Evolutionary conservation across 37 sponge, comb jelly and placozoan genomes (phyloP), one percentile per base, ranked within the genome.

Genomic region (Halichondria panicea): DNA sequence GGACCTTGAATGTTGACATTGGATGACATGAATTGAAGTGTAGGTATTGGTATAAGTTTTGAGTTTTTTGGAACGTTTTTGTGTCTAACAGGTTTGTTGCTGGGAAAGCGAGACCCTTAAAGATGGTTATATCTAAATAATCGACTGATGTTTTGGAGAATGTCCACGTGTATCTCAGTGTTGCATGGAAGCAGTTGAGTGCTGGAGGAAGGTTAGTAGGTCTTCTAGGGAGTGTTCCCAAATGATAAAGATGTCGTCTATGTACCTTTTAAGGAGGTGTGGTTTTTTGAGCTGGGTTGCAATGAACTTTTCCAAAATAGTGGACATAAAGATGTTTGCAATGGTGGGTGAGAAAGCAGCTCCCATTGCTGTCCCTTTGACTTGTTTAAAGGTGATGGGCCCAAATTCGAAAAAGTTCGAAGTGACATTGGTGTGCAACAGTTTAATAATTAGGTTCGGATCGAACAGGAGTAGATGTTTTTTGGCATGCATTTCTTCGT

Each of bases 191-290:
- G 40, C 3, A 31, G 61, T 80, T 80, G 3, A 80, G n/a, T 15
- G 22, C 9, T 2, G n/a, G 0, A 12, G 70, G 0, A 25, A 80
- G 70, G 1, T 3, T 5, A n/a, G 36, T 24, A 21, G 68, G 38
- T 52, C 30, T 3, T 2, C 27, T 40, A 44, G 71, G 35, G 3
- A 13, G 1, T 69, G 3, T 4, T 73, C 66, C 74, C 73, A 81
- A 1, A 81, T 48, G 1, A 81, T 59, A 55, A 81, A 74, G 31
- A 82, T 82, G 60, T 82, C 83, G 55, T 82, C 83, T 33, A 82
- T 82, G 48, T 82, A 82, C 21, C 75, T 21, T 27, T 5, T 11
- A 22, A 74, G n/a, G 8, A 66, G 57, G 0, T 74, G 56, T 37
- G 75, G 83, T 54, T 74, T 33, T 5, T 38, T n/a, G 13, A 9